Percentiles rank a stretch among this genome's conserved stretches.
Conservation (phyloP, 2,888 invertebrate species). For the Thera obeliscata region DNA sequence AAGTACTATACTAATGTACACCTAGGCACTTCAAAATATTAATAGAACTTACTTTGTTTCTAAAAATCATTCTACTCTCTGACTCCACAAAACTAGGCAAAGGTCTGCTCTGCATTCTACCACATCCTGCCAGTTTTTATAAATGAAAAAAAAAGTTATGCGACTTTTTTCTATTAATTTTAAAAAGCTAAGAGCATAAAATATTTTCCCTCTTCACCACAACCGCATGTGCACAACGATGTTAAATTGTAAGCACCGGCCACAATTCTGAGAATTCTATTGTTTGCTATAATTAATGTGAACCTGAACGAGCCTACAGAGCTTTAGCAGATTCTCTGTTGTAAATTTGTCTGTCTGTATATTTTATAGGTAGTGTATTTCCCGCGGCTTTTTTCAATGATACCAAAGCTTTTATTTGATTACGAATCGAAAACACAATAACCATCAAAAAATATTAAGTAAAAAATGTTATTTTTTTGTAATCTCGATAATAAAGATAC, state of each 20-base stretch:
- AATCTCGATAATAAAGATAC: too few species aligned
- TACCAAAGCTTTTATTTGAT: too few species aligned
- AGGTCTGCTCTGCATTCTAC: neutral
- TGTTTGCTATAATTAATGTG: constrained; percentile 39
- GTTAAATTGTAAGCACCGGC: constrained; percentile 15
- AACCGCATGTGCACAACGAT: constrained; percentile 3
- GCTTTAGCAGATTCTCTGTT: neutral
- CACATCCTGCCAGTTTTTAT: neutral
- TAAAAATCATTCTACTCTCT: too few species aligned
- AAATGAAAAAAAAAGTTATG: neutral
- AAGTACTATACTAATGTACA: too few species aligned
- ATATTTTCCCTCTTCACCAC: neutral
- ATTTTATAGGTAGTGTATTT: neutral
- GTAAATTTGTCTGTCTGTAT: neutral
- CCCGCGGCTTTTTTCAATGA: too few species aligned
- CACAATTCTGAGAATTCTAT: constrained; percentile 37
- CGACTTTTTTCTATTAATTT: neutral
- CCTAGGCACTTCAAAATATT: too few species aligned
- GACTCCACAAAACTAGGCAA: neutral
- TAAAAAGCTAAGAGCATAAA: too few species aligned
- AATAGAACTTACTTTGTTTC: too few species aligned
- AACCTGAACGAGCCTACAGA: constrained; percentile 12
- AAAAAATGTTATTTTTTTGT: too few species aligned
- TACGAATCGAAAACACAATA: too few species aligned
- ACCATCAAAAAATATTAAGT: too few species aligned